Base-by-base conservation (phyloP, 2,888 invertebrate genomes). In the Cheilosia grossa region DNA sequence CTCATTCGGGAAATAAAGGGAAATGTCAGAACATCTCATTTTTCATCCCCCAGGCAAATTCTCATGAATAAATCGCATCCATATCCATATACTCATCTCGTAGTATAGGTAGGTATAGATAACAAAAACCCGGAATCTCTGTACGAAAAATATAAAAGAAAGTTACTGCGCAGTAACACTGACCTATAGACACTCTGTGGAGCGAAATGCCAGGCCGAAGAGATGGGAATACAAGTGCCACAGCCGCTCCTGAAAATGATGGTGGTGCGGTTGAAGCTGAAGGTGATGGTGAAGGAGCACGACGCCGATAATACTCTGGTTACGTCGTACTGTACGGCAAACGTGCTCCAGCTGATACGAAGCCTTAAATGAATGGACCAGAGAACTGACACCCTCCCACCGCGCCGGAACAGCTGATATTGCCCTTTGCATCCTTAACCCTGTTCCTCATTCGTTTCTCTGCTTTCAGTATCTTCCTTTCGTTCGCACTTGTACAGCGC, bases 151-250 rank as follows among this genome's bases (percentile, higher is more conserved):
- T 3, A 33, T 10, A 24, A 59, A 21, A 59, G 51, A 44, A 63
- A 67, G 51, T 67, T 70, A 83, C 58, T 83, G 83, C 83, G 83
- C 83, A 83, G 79, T 83, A 74, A 83, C 79, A 83, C 83, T 83
- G 83, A 83, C 83, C 83, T 83, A 83, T 79, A 74, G 78, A 79
- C 72, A 64, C 56, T 67, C 54, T 21, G 19, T 24, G 54, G 69
- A 79, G 56, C 37, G 40, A 17, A 79, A 69, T 69, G 63, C 44
- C 56, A 79, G 59, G 21, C 49, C 53, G 58, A 69, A 74, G 69
- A 74, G 59, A 63, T 61, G 47, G 42, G 44, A 42, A 70, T 56
- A 37, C 37, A 13, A 58, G 51, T 49, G 44, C 21, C 44, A 42
- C 13, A 47, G 17, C 17, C 44, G 44, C 44, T 47, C 44, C 44